These are phyloP conservation scores for Nestor notabilis DNA, from an alignment of 2,113 vertebrate species.

Conservation along the genomic window DNA sequence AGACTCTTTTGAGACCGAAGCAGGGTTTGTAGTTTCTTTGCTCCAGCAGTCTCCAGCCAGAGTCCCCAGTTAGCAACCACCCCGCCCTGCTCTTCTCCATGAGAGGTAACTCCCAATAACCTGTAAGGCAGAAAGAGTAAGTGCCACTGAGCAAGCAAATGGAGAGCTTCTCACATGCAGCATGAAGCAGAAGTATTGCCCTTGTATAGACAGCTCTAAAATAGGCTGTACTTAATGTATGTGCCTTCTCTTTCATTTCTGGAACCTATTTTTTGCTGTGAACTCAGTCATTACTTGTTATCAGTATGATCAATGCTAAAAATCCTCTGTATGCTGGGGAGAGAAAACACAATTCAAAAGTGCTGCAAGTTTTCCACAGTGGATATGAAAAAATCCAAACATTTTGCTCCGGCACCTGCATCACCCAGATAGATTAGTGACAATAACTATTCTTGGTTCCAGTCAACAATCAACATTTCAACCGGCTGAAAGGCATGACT, in stretches of 20 bases:
- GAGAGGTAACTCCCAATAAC: not conserved
- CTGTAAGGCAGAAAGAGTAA: not conserved
- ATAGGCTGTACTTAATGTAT: not conserved
- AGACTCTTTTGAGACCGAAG: not conserved
- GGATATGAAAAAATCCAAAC: not conserved
- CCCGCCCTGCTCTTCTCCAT: not conserved
- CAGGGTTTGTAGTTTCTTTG: not conserved
- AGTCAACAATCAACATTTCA: conserved; percentile 1
- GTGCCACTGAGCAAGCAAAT: not conserved
- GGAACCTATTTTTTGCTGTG: not conserved
- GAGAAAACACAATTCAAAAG: not conserved
- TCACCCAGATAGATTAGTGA: not conserved
- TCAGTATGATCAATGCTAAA: not conserved
- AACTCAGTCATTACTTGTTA: not conserved
- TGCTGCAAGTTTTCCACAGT: not conserved
- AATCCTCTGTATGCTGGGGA: not conserved
- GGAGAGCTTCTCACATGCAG: not conserved
- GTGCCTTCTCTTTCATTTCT: not conserved
- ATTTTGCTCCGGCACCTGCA: not conserved
- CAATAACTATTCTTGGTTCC: not conserved
- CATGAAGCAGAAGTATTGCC: not conserved
- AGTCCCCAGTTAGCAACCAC: not conserved
- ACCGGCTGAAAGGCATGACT: not conserved
- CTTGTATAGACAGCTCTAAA: not conserved
- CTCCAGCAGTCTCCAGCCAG: not conserved